Evolutionary conservation across 2,888 invertebrate species (phyloP).

Genomic region (Parnassius orleans): DNA sequence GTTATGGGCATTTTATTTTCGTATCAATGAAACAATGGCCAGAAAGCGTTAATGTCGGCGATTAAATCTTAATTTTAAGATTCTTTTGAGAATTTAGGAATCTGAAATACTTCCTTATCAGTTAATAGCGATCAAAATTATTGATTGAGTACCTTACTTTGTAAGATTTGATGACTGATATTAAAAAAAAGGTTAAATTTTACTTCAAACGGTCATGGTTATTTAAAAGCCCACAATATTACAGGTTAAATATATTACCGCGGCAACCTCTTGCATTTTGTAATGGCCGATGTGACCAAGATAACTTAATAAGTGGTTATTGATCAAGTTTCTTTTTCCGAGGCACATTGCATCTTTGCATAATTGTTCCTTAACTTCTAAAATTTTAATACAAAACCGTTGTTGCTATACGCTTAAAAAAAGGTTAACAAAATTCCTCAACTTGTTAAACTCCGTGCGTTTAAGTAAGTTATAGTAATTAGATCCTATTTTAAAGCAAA

Average conservation of each 20-base stretch:
- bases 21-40: too few relatives aligned
- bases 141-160: too few relatives aligned
- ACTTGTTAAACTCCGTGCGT: too few relatives aligned
- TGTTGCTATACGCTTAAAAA: neutral
- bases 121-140: too few relatives aligned
- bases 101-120: too few relatives aligned
- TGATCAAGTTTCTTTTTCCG: constrained; percentile 62
- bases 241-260: constrained; percentile 54
- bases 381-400: constrained; percentile 28
- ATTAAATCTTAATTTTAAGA: too few relatives aligned
- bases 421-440: too few relatives aligned
- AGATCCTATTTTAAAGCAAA: too few relatives aligned
- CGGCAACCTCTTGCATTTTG: constrained; percentile 48
- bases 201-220: constrained; percentile 66
- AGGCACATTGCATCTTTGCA: constrained; percentile 55
- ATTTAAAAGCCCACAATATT: constrained; percentile 51
- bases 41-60: too few relatives aligned
- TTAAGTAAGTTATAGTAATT: too few relatives aligned
- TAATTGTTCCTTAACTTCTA: constrained; percentile 58
- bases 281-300: constrained; percentile 71
- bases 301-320: constrained; percentile 77
- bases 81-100: too few relatives aligned
- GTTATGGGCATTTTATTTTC: constrained; percentile 41
- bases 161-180: too few relatives aligned
- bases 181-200: constrained; percentile 46